Evolutionary conservation across 2,888 invertebrate species (phyloP).

Genomic region (Dorcus parallelipipedus): DNA sequence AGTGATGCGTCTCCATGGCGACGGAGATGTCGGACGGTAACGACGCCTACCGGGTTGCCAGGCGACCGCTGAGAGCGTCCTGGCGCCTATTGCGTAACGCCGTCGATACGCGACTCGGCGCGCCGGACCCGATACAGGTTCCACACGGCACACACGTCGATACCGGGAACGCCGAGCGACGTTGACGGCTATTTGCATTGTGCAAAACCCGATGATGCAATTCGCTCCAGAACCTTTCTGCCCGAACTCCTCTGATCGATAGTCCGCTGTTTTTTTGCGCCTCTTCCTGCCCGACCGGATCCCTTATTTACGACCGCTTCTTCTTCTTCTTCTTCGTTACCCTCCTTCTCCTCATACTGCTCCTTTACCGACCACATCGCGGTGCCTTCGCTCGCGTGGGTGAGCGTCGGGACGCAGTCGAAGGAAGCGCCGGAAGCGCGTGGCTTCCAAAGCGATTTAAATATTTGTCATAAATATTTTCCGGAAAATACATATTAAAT

Average conservation of each 20-base stretch:
- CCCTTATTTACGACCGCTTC: too few relatives aligned
- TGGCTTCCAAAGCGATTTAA: too few relatives aligned
- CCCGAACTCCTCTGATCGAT: not conserved
- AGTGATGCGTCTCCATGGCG: slow-evolving; percentile 40
- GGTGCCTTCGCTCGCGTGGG: not conserved
- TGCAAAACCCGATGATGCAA: slow-evolving; percentile 12
- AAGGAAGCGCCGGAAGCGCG: too few relatives aligned
- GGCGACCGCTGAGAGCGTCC: slow-evolving; percentile 39
- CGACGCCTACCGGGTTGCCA: slow-evolving; percentile 39
- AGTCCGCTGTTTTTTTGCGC: not conserved
- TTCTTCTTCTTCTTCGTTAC: too few relatives aligned
- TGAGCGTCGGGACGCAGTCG: too few relatives aligned
- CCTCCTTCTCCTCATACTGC: too few relatives aligned
- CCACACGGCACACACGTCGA: slow-evolving; percentile 22
- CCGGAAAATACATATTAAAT: too few relatives aligned
- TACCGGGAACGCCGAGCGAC: slow-evolving; percentile 15
- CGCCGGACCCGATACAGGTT: slow-evolving; percentile 29
- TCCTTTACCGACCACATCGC: not conserved
- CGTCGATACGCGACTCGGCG: slow-evolving; percentile 34
- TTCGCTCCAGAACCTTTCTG: not conserved
- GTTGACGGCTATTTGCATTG: slow-evolving; percentile 28
- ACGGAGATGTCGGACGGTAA: slow-evolving; percentile 39
- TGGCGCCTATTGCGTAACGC: slow-evolving; percentile 38
- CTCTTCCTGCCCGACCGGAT: not conserved
- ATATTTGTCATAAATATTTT: too few relatives aligned